A percentile compares a stretch with the other conserved stretches of the same genome.
These are phyloP conservation scores for Micronycteris hirsuta DNA, from an alignment of 2,113 vertebrate species.

Conservation along the genomic window DNA sequence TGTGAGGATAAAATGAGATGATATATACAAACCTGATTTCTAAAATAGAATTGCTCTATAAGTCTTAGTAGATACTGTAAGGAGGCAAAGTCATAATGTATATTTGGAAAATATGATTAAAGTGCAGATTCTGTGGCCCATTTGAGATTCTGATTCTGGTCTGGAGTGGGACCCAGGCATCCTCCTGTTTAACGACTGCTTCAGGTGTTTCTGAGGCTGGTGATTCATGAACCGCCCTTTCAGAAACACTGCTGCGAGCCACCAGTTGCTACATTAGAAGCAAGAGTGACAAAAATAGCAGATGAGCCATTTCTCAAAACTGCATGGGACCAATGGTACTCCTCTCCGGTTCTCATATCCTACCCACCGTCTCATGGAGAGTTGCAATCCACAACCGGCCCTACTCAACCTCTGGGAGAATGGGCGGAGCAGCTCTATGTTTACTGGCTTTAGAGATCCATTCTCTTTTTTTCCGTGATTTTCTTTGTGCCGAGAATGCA, in stretches of 20 bases:
- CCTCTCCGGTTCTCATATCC: neutral
- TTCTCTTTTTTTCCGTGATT: neutral
- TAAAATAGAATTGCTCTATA: neutral
- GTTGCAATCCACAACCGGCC: neutral
- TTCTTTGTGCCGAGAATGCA: neutral
- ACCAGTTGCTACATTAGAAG: neutral
- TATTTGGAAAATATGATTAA: neutral
- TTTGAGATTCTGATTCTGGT: neutral
- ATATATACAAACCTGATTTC: neutral
- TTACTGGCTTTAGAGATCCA: neutral
- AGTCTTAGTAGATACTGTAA: neutral
- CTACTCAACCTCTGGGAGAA: neutral
- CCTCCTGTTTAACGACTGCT: neutral
- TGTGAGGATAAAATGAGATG: neutral
- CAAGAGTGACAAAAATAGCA: neutral
- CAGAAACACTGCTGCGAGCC: neutral
- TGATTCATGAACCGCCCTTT: neutral
- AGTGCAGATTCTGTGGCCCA: neutral
- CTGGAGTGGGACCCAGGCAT: neutral
- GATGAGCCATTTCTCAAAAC: neutral
- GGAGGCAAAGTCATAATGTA: neutral
- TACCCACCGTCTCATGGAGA: accelerated
- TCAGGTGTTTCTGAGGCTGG: neutral
- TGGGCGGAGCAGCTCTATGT: neutral
- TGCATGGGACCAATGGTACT: neutral